These are phyloP conservation scores for Graphium colonna DNA, from an alignment of 2,888 invertebrate genomes.

Conservation along the genomic window DNA sequence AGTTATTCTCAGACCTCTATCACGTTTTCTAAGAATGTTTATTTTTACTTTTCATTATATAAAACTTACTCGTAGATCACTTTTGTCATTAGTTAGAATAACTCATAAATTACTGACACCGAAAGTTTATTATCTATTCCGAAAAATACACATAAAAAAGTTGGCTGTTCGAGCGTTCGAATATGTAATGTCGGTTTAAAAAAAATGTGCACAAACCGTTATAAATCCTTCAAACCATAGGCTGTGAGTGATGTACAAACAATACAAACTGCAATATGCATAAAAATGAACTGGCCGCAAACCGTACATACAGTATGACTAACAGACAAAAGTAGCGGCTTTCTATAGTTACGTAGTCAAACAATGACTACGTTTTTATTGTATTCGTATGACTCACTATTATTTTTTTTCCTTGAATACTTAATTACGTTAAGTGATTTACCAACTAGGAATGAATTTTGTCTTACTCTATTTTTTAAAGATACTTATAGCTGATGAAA, in stretches of 20 bases:
- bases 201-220: background rate
- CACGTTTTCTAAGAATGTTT: too few species aligned
- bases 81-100: too few species aligned
- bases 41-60: too few species aligned
- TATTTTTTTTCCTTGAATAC: slow-evolving; percentile 10
- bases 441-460: too few species aligned
- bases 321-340: slow-evolving; percentile 17
- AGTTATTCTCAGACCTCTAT: too few species aligned
- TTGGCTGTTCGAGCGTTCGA: too few species aligned
- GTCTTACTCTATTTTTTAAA: background rate
- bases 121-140: too few species aligned
- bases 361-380: slow-evolving; percentile 19
- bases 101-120: too few species aligned
- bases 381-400: slow-evolving; percentile 16
- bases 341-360: slow-evolving; percentile 18
- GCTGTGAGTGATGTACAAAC: background rate
- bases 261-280: slow-evolving; percentile 10
- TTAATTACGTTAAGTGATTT: background rate
- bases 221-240: background rate
- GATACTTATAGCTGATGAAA: background rate
- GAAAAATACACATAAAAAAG: too few species aligned
- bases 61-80: too few species aligned
- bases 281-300: slow-evolving; percentile 18
- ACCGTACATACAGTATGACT: slow-evolving; percentile 17
- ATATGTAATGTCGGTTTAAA: too few species aligned